phyloP scores from a whole-genome alignment of 2,888 invertebrate species.

The Dryobota labecula region DNA sequence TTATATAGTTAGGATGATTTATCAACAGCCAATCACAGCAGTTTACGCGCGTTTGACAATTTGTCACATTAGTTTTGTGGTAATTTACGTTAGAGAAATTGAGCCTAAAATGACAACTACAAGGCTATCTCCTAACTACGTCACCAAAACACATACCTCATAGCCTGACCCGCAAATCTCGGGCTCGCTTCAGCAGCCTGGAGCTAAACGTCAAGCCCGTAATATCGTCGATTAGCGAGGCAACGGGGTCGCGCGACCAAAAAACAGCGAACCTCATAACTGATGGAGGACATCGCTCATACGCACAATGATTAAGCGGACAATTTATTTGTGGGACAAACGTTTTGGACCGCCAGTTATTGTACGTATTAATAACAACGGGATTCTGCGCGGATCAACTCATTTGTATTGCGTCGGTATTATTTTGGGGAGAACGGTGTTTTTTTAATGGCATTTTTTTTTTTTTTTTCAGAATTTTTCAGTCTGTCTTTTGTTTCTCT shows the following conservation, averaged over 20 bases:
- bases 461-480: background rate
- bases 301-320: slow-evolving; percentile 79
- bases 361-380: slow-evolving; percentile 62
- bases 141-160: slow-evolving; percentile 29
- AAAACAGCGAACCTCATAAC: slow-evolving; percentile 71
- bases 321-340: slow-evolving; percentile 80
- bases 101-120: background rate
- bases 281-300: slow-evolving; percentile 81
- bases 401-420: slow-evolving; percentile 54
- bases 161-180: slow-evolving; percentile 59
- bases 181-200: slow-evolving; percentile 59
- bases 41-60: background rate
- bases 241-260: slow-evolving; percentile 73
- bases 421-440: slow-evolving; percentile 35
- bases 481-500: no score
- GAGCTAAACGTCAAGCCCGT: slow-evolving; percentile 71
- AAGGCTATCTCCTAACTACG: background rate
- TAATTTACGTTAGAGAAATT: background rate
- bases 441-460: slow-evolving; percentile 29
- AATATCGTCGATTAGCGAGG: slow-evolving; percentile 77
- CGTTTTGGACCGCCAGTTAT: slow-evolving; percentile 63
- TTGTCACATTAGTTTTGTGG: background rate
- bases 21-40: background rate
- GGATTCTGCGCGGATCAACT: slow-evolving; percentile 61
- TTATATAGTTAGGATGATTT: no score